Evolutionary conservation across 2,113 vertebrate species (phyloP), one percentile per base, ranked within the genome.

Genomic region (Etheostoma spectabile): DNA sequence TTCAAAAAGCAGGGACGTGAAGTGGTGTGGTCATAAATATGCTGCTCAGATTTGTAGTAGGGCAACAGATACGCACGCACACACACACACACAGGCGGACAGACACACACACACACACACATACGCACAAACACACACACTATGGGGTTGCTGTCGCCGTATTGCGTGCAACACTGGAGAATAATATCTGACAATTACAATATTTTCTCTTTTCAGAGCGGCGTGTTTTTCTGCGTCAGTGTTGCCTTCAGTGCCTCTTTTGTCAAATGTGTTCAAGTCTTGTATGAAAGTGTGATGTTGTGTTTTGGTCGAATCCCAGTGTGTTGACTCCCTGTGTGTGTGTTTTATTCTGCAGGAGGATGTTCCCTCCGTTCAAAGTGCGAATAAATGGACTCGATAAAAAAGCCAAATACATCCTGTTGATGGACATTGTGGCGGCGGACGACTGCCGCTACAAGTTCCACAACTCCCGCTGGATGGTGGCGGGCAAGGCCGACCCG

Each of bases 381-480:
- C 92, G 98, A 73, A 98, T 99, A 83, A 99, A 97, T 80, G 98
- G 98, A 74, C 96, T 99, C 78, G 98, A 99, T 92, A 99, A 99
- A 94, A 99, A 99, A 89, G 98, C 98, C 90, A 99, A 99, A 72
- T 99, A 99, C 89, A 99, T 99, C 91, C 92, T 99, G 85, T 93
- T 99, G 90, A 98, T 99, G 98, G 98, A 99, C 92, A 99, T 99
- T 75, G 98, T 99, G 80, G 98, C 98, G 0, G 98, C 98, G 1
- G 98, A 99, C 76, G 98, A 99, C 62, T 99, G 98, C 90, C 97
- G 98, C 77, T 99, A 99, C 90, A 99, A 99, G 88, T 99, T 99
- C 93, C 98, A 99, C 94, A 99, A 99, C 77, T 99, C 98, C 2
- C 97, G 98, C 89, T 99, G 98, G 98, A 99, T 99, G 98, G 98